These are phyloP conservation scores for Larimichthys crocea DNA, from an alignment of 2,113 vertebrate genomes.

Conservation along the genomic window DNA sequence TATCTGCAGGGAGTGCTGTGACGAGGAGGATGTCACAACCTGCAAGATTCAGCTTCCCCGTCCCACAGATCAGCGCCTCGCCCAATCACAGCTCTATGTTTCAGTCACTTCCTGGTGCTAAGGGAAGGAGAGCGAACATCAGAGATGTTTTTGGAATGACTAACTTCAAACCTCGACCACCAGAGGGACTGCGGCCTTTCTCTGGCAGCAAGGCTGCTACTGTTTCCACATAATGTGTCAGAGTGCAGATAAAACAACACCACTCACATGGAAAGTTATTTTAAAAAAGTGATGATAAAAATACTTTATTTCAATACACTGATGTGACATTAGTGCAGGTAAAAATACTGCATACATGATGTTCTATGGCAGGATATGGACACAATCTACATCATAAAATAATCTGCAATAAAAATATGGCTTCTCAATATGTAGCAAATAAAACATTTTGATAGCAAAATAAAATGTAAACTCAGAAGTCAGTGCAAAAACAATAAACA, in stretches of 20 bases:
- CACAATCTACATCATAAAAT: slow-evolving; percentile 5
- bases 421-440: slow-evolving; percentile 38
- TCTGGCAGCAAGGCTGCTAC: neutral
- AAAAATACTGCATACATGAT: slow-evolving; percentile 31
- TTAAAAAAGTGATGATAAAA: slow-evolving; percentile 1
- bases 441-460: slow-evolving; percentile 5
- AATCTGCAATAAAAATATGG: slow-evolving; percentile 34
- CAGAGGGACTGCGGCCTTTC: slow-evolving; percentile 23
- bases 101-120: slow-evolving; percentile 59
- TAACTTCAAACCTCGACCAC: slow-evolving; percentile 47
- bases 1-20: slow-evolving; percentile 48
- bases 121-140: slow-evolving; percentile 57
- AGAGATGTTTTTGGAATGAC: slow-evolving; percentile 51
- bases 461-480: slow-evolving; percentile 37
- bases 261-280: neutral
- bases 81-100: slow-evolving; percentile 76
- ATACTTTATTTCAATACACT: slow-evolving; percentile 62
- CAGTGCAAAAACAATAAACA: slow-evolving; percentile 27
- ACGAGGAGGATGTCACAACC: slow-evolving; percentile 22
- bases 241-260: neutral
- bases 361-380: neutral
- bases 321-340: neutral
- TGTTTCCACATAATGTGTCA: slow-evolving; percentile 21
- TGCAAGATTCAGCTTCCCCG: slow-evolving; percentile 15
- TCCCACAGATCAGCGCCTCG: slow-evolving; percentile 25